Evolutionary conservation across 1,140 invertebrate species (phyloP), one percentile per base, ranked within the genome.

Genomic region (Drosophila guanche): DNA sequence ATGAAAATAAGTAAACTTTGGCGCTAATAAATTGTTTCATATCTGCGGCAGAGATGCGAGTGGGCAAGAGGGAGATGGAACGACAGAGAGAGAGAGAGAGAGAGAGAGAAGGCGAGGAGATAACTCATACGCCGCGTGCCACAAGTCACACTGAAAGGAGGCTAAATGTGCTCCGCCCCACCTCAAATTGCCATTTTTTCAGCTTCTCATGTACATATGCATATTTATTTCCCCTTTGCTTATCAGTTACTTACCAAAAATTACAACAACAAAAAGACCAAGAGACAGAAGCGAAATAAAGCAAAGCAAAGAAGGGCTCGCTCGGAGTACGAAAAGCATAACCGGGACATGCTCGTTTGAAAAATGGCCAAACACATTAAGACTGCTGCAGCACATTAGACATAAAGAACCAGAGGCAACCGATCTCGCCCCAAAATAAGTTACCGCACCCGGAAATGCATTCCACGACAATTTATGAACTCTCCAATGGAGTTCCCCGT

Each of bases 21-120:
- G 70, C 27, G 79, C 83, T 88, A 88, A 88, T 88, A 88, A 89
- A 88, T 88, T 88, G 83, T 68, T 83, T 89, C 83, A 67, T 88
- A 88, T 88, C 83, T 83, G 54, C 42, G 29, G 41, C 48, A 29
- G 57, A 65, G 61, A 70, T 66, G 61, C 6, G 29, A 12, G 48
- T 4, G 33, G 33, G 3, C 10, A 4, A 4, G 33, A 48, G 67
- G 22, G 42, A 55, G 40, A 43, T 55, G 53, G 73, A 68, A 62
- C 62, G 61, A 54, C 7, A 20, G 10, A 27, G 7, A 23, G 42
- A 46, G 27, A 20, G 12, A 33, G 20, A 46, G 48, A n/a, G 45
- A 10, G 70, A 20, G 25, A 25, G 12, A 8, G 48, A 23, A 41
- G 46, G 14, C 10, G 14, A 43, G 43, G 14, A 88, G 83, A 88